A percentile compares a stretch with the other conserved stretches of the same genome.
phyloP scores from a whole-genome alignment of 2,888 invertebrate genomes.

The Lepetodrilus schrolli region DNA sequence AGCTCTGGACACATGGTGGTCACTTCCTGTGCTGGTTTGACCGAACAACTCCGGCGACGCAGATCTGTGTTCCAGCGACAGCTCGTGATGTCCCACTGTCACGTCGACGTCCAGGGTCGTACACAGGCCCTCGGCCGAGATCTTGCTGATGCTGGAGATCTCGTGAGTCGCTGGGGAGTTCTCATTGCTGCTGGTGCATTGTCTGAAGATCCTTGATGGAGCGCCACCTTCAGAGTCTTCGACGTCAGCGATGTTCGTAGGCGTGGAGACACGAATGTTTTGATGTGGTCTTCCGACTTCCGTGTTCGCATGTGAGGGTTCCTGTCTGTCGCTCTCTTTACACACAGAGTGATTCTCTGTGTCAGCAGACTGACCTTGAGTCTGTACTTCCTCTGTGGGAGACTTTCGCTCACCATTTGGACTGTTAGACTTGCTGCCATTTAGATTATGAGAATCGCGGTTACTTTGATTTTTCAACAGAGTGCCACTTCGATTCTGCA shows the following conservation, averaged over 20 bases:
- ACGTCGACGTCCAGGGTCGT: constrained; percentile 41
- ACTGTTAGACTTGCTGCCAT: no score
- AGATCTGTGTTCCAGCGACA: not conserved
- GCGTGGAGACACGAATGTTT: constrained; percentile 28
- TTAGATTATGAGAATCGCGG: no score
- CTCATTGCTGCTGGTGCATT: not conserved
- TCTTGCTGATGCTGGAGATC: constrained; percentile 46
- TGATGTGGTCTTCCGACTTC: no score
- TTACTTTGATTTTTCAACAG: no score
- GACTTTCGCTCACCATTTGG: no score
- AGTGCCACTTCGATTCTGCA: no score
- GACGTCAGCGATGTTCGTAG: constrained; percentile 13
- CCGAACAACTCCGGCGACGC: not conserved
- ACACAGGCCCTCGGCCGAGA: constrained; percentile 45
- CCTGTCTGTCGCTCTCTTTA: no score
- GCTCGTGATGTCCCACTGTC: constrained; percentile 26
- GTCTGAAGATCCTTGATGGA: constrained; percentile 36
- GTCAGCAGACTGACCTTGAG: not conserved
- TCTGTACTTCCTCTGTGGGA: no score
- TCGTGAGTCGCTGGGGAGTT: constrained; percentile 34
- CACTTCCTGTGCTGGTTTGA: not conserved
- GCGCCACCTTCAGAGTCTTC: not conserved
- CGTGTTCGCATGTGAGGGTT: no score
- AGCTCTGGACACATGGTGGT: not conserved
- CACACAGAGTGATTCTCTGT: no score